Base-by-base conservation (phyloP, 2,888 invertebrate species). In the Himalopsyche kuldschensis region DNA sequence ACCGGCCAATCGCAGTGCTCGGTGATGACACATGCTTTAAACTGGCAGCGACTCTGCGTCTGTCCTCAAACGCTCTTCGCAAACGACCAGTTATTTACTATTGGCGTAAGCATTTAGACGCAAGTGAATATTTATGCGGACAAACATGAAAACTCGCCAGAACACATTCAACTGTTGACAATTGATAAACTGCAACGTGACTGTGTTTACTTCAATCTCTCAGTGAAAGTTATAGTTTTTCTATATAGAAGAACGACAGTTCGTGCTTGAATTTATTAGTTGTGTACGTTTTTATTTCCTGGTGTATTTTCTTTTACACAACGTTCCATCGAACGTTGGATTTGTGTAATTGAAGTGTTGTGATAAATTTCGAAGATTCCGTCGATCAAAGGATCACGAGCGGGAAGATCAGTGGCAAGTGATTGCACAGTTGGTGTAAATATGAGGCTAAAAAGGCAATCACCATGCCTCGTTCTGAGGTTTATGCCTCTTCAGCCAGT, bases 361-460 rank as follows among this genome's bases (percentile, higher is more conserved):
- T 84, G 83, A 82, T 69, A 83, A 86, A 76, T 47, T 75, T 69
- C 69, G 35, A 86, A 86, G 81, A 86, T 86, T 86, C 87, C 86
- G 82, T 86, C 87, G 47, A 46, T 86, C 35, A 86, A 87, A 84
- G 86, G 86, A 84, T 80, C 82, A 46, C 83, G 86, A 78, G 69
- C 85, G 84, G 85, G 48, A 48, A 86, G 84, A 84, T 85, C 86
- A 30, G 81, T 41, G 76, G 82, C 81, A 11, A 79, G 81, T 63
- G 86, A 87, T 35, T 84, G 81, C 55, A 17, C 75, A 4, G 75
- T 77, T 81, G 78, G 83, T 55, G 78, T 89, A 89, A 90, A 90
- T 89, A 94, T 94, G 94, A 92, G 94, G 90, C 92, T 94, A 88
- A 94, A 93, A 91, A 91, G 94, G 89, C 93, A 93, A 89, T 93